These are phyloP conservation scores for Elysia chlorotica DNA, from an alignment of 1,140 invertebrate genomes.

Conservation along the genomic window DNA sequence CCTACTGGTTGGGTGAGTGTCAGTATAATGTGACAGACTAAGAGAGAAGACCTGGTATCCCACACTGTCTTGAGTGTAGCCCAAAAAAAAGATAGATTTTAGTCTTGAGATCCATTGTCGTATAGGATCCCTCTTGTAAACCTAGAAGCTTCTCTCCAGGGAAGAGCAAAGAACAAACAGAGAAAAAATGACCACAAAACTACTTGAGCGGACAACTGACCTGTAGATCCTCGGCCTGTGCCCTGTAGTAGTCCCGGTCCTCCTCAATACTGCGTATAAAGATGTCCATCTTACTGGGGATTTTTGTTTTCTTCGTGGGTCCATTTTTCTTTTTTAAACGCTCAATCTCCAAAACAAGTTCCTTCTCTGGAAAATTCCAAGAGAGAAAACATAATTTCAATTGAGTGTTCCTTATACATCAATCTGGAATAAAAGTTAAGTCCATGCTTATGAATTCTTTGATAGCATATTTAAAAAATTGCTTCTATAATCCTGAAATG, in stretches of 20 bases:
- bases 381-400: background rate
- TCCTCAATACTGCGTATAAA: conserved; percentile 59
- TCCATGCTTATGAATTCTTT: no score
- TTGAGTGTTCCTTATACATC: no score
- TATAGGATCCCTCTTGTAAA: no score
- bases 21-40: no score
- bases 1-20: no score
- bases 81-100: no score
- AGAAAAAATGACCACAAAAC: background rate
- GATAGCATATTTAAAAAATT: no score
- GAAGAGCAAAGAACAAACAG: background rate
- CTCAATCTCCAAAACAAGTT: conserved; percentile 61
- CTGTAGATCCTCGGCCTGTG: conserved; percentile 57
- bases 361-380: conserved; percentile 50
- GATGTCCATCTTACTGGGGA: conserved; percentile 53
- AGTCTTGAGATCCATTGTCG: background rate
- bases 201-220: background rate
- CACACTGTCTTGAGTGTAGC: no score
- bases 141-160: no score
- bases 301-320: conserved; percentile 43
- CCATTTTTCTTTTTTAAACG: conserved; percentile 55
- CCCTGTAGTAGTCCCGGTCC: conserved; percentile 61
- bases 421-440: no score
- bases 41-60: no score
- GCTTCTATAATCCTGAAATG: no score